Percentiles rank a stretch among this genome's conserved stretches.
These are phyloP conservation scores for Tetranychus truncatus DNA, from an alignment of 2,888 invertebrate species.

Conservation along the genomic window DNA sequence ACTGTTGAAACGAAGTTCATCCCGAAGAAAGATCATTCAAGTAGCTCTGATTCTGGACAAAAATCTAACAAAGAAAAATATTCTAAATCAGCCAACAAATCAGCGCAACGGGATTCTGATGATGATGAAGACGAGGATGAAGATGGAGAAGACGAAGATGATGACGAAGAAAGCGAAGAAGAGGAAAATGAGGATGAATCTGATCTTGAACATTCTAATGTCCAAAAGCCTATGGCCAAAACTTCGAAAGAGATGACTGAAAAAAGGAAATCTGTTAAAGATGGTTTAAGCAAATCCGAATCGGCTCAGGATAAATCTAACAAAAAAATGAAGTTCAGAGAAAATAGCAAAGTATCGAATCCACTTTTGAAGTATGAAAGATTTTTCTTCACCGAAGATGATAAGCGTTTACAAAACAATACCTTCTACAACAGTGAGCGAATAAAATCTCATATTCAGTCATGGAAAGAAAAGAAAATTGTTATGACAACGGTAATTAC, in stretches of 20 bases:
- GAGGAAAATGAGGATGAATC: not conserved
- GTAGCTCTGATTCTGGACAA: not conserved
- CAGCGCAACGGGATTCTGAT: not conserved
- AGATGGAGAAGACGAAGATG: not conserved
- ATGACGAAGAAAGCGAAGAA: not conserved
- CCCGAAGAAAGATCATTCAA: too few species aligned
- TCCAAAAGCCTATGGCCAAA: not conserved
- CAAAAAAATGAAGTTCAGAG: not conserved
- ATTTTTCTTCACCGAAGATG: not conserved
- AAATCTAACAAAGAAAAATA: not conserved
- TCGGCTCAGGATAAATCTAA: not conserved
- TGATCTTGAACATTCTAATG: not conserved
- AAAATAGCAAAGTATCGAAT: not conserved
- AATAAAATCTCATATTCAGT: not conserved
- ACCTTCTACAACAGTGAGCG: not conserved
- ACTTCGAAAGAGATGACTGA: not conserved
- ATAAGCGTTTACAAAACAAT: not conserved
- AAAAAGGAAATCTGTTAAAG: not conserved
- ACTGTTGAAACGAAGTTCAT: too few species aligned
- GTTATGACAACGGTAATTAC: not conserved
- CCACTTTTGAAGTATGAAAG: not conserved
- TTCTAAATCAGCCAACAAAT: not conserved
- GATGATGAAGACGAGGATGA: not conserved
- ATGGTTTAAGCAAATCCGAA: not conserved
- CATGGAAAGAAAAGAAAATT: conserved; percentile 2